Conservation (phyloP, 2,888 invertebrate species). For the Amaurobius ferox region DNA sequence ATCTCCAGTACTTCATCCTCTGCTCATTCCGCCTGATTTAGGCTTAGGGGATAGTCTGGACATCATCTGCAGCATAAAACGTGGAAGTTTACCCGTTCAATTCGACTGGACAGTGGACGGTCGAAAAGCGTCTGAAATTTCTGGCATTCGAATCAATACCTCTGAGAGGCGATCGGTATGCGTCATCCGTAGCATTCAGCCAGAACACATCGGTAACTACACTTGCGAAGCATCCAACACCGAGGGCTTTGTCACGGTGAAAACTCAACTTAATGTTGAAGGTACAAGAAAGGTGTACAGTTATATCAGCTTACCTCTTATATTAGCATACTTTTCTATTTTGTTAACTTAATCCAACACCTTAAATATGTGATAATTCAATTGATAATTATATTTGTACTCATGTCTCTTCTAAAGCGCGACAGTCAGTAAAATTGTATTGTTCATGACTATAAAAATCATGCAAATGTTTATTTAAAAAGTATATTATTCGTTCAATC, state of each 20-base stretch:
- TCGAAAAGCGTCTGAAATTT: background rate
- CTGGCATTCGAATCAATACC: constrained; percentile 21
- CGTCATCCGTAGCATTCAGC: constrained; percentile 27
- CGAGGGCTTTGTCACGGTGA: background rate
- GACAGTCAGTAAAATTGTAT: too few relatives aligned
- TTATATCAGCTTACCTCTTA: too few relatives aligned
- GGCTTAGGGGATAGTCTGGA: constrained; percentile 51
- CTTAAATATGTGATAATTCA: too few relatives aligned
- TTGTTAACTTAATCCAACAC: too few relatives aligned
- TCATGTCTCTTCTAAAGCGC: too few relatives aligned
- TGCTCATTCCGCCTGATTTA: constrained; percentile 49
- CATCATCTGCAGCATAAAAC: constrained; percentile 57
- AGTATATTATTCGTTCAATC: too few relatives aligned
- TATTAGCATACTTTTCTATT: too few relatives aligned
- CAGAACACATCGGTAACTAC: constrained; percentile 66
- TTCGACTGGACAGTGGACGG: constrained; percentile 67
- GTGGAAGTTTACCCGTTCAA: constrained; percentile 63
- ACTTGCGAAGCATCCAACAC: constrained; percentile 35
- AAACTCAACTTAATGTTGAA: constrained; percentile 1
- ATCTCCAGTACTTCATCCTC: constrained; percentile 37
- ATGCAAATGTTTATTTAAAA: too few relatives aligned
- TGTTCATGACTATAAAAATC: too few relatives aligned
- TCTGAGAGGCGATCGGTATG: constrained; percentile 45
- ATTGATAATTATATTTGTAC: too few relatives aligned
- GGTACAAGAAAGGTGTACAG: background rate